A percentile compares a stretch with the other conserved stretches of the same genome.
Evolutionary conservation across 2,113 vertebrate genomes (phyloP).

Genomic region (Hydrochoerus hydrochaeris): DNA sequence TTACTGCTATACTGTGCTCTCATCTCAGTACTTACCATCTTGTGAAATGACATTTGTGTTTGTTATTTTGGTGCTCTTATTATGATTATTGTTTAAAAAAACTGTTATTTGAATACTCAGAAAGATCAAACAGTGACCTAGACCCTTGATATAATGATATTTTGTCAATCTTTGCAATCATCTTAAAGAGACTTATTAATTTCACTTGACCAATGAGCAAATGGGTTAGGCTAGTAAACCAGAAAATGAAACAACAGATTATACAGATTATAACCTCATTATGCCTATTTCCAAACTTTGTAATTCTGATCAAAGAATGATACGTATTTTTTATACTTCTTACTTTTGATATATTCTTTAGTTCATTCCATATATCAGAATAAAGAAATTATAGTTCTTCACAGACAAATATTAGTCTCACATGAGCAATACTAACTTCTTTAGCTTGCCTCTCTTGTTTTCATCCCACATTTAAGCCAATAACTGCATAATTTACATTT

Average conservation of each 20-base stretch:
- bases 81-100: not conserved
- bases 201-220: not conserved
- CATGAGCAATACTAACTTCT: not conserved
- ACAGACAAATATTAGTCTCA: slow-evolving; percentile 7
- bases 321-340: not conserved
- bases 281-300: not conserved
- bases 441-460: not conserved
- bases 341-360: not conserved
- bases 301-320: slow-evolving; percentile 1
- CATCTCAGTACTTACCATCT: not conserved
- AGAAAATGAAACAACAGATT: not conserved
- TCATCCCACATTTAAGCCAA: not conserved
- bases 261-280: not conserved
- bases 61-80: not conserved
- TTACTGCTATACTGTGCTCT: not conserved
- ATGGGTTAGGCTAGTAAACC: not conserved
- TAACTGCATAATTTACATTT: not conserved
- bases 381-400: slow-evolving; percentile 32
- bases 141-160: not conserved
- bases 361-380: not conserved
- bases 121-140: not conserved
- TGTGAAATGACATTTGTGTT: not conserved
- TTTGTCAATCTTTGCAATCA: slow-evolving; percentile 8
- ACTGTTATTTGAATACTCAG: not conserved
- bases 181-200: slow-evolving; percentile 27